Evolutionary conservation across 2,797 vertebrate species (phyloP).

Genomic region (Leptodon cayanensis): DNA sequence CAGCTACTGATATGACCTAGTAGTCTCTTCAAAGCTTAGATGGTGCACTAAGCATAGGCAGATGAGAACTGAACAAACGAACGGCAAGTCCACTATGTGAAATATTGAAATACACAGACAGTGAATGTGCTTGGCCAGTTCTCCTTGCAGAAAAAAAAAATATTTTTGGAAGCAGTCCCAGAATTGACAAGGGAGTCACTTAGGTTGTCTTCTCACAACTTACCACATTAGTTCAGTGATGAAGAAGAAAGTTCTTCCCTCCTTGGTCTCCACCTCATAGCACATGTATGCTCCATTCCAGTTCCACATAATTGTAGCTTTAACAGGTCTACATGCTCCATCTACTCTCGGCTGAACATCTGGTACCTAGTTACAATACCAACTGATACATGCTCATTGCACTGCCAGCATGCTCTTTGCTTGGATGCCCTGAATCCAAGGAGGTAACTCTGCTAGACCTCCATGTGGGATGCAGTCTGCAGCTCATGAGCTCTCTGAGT

Average conservation of each 20-base stretch:
- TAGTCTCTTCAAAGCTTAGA: background rate
- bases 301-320: background rate
- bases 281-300: background rate
- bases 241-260: background rate
- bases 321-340: accelerated
- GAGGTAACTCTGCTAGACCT: background rate
- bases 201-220: background rate
- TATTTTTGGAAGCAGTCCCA: background rate
- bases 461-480: background rate
- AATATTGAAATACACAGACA: background rate
- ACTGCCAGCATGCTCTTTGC: background rate
- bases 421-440: background rate
- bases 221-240: background rate
- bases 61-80: background rate
- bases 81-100: background rate
- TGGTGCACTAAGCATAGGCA: no score
- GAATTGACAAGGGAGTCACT: background rate
- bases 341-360: background rate
- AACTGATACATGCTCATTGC: accelerated
- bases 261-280: accelerated
- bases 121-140: background rate
- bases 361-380: background rate
- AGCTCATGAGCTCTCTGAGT: background rate
- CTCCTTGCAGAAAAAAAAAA: background rate
- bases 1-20: accelerated